Conservation (phyloP, 1,140 invertebrate genomes). For the Hydropsyche tenuis region DNA sequence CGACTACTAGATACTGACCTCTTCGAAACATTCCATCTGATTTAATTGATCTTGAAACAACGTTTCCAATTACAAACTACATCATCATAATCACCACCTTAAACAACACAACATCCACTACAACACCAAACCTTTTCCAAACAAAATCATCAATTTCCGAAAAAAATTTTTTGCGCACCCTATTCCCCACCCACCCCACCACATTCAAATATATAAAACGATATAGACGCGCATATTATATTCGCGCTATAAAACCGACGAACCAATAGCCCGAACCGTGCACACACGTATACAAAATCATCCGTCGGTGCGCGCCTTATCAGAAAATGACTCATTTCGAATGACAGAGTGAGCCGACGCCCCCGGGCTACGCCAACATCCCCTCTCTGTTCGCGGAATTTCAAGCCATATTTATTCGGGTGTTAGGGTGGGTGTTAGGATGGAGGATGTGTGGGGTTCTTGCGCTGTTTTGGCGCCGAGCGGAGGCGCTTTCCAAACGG, state of each 20-base stretch:
- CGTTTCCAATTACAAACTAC: too few species aligned
- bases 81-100: too few species aligned
- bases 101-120: too few species aligned
- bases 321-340: slow-evolving; percentile 63
- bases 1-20: too few species aligned
- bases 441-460: neutral
- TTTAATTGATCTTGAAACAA: too few species aligned
- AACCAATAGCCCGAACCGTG: slow-evolving; percentile 49
- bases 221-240: slow-evolving; percentile 24
- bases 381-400: neutral
- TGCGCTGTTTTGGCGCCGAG: slow-evolving; percentile 29
- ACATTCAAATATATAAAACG: neutral
- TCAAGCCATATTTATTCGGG: neutral
- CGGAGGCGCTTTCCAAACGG: slow-evolving; percentile 52
- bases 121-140: too few species aligned
- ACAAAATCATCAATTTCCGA: too few species aligned
- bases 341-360: slow-evolving; percentile 58
- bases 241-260: slow-evolving; percentile 41
- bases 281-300: slow-evolving; percentile 1
- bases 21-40: too few species aligned
- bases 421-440: neutral
- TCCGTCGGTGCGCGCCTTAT: slow-evolving; percentile 52
- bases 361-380: neutral
- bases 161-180: too few species aligned
- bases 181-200: too few species aligned